Evolutionary conservation across 1,140 invertebrate genomes (phyloP), one percentile per base, ranked within the genome.

Genomic region (Coelopa frigida): DNA sequence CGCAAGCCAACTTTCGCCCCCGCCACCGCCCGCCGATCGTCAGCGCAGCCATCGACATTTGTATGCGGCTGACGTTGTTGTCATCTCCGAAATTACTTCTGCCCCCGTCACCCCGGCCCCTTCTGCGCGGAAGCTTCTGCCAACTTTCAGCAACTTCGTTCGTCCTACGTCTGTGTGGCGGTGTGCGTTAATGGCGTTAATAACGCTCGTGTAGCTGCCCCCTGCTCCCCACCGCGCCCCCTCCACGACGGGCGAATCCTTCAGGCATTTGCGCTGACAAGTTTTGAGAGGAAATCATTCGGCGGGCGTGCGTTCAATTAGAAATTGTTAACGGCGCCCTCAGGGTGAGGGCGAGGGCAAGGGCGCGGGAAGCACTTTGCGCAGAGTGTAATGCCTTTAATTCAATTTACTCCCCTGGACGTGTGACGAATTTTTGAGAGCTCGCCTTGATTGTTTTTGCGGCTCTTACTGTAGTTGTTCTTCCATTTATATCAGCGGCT

Each of bases 21-120:
- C 26, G 24, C 26, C 42, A 23, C 21, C 27, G 46, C 31, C 43
- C 32, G 27, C 26, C 40, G 27, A 10, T 27, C 15, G 31, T 12
- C 42, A 29, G 15, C 21, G 33, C 8, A 14, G 15, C 15, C 33
- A 10, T 8, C 12, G 15, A 36, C 7, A 7, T 50, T 46, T 53
- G 39, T 52, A 50, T 49, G 48, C 48, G 22, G 38, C 35, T 51
- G 54, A 53, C 51, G 53, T 48, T 53, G 54, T 46, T 50, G 49
- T 56, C 54, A 53, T 47, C 52, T 53, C 42, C 24, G 42, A 49
- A 55, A 55, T 55, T 48, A 46, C 27, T 42, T 46, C 39, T 36
- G 33, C 40, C 23, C 20, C 33, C 33, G 41, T 43, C 33, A 20
- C 41, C 41, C n/a, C n/a, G n/a, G n/a, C n/a, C n/a, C n/a, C n/a